Evolutionary conservation across 2,797 vertebrate genomes (phyloP).

Genomic region (Girardinus metallicus): DNA sequence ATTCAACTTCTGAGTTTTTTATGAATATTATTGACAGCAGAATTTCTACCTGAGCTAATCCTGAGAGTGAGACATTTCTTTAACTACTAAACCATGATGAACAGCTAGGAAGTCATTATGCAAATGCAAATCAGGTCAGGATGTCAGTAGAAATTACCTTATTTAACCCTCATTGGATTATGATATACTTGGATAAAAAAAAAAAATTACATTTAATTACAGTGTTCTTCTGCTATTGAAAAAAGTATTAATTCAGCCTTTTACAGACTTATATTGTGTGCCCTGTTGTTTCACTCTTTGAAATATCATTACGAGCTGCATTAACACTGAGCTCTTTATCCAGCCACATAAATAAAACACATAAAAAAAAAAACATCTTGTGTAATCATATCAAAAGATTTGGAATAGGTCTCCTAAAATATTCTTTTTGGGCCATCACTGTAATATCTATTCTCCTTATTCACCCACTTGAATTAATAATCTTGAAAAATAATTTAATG

Average conservation of each 20-base stretch:
- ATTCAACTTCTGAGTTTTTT: background rate
- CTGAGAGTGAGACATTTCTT: background rate
- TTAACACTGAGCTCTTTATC: constrained; percentile 1
- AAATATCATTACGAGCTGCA: background rate
- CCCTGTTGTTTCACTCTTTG: constrained; percentile 3
- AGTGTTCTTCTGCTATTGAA: background rate
- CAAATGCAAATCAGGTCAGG: constrained; percentile 2
- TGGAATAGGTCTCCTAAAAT: constrained; percentile 9
- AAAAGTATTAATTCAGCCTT: constrained; percentile 4
- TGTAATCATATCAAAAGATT: constrained; percentile 20
- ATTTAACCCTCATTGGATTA: background rate
- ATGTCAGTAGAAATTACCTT: constrained; percentile 1
- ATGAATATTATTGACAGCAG: background rate
- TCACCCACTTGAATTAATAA: constrained; percentile 17
- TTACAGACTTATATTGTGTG: background rate
- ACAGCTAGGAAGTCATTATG: constrained; percentile 2
- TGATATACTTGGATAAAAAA: background rate
- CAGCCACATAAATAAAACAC: constrained; percentile 9
- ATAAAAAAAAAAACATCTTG: background rate
- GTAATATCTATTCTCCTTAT: constrained; percentile 15
- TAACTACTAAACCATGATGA: constrained; percentile 4
- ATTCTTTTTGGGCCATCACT: constrained; percentile 3
- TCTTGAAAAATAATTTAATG: constrained; percentile 13
- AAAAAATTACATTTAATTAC: constrained; percentile 1
- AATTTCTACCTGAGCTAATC: constrained; percentile 3